Percentiles rank a stretch among this genome's conserved stretches.
Evolutionary conservation across 2,797 vertebrate genomes (phyloP).

Genomic region (Danionella dracula): DNA sequence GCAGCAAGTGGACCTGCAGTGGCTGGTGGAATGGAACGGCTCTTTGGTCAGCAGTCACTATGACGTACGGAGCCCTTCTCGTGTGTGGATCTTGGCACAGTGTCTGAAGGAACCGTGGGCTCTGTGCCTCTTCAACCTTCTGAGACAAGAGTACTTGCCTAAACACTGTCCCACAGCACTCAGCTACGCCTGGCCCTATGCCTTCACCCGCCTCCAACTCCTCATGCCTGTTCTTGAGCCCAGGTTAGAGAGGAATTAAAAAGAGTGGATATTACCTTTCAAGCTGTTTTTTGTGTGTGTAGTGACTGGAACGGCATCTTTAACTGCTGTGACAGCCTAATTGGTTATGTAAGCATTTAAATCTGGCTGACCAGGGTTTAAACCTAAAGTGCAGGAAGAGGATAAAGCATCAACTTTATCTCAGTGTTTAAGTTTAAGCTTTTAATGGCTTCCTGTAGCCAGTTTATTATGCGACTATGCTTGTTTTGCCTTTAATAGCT

Average conservation of each 20-base stretch:
- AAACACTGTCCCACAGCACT: conserved; percentile 93
- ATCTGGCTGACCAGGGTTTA: conserved; percentile 5
- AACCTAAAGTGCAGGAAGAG: background rate
- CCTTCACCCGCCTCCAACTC: conserved; percentile 90
- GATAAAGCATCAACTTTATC: background rate
- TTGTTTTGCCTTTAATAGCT: background rate
- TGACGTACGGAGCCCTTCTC: conserved; percentile 93
- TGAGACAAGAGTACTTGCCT: conserved; percentile 90
- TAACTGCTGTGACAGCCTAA: background rate
- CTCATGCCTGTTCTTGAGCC: conserved; percentile 94
- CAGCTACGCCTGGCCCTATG: conserved; percentile 96
- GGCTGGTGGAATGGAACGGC: conserved; percentile 95
- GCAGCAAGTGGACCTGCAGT: conserved; percentile 91
- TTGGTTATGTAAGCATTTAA: background rate
- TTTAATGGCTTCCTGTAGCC: background rate
- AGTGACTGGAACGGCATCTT: background rate
- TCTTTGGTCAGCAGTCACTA: conserved; percentile 92
- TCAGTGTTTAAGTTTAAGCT: conserved; percentile 7
- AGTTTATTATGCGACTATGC: background rate
- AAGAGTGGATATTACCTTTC: background rate
- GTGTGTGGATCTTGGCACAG: conserved; percentile 97
- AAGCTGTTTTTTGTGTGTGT: background rate
- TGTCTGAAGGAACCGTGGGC: conserved; percentile 94
- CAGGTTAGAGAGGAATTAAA: conserved; percentile 68
- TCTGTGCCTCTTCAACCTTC: conserved; percentile 94